Percentiles rank a stretch among this genome's conserved stretches.
Conservation (phyloP, 1,140 invertebrate genomes). For the Neodiprion lecontei region DNA sequence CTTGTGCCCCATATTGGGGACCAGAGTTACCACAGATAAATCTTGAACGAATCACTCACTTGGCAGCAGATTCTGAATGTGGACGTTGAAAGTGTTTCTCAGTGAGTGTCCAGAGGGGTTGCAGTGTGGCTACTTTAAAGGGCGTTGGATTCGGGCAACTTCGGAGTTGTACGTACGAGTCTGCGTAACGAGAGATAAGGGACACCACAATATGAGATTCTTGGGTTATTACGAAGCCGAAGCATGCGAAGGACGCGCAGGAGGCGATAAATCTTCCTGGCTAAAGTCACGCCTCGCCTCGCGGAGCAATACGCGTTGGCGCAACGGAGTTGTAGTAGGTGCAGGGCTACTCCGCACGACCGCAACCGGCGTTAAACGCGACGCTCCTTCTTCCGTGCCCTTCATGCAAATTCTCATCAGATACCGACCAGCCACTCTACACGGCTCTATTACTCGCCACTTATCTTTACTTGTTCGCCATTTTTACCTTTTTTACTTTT, state of each 20-base stretch:
- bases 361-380: not conserved
- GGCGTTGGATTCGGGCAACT: too few species aligned
- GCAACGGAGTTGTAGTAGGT: not conserved
- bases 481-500: slow-evolving; percentile 20
- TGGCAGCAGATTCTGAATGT: too few species aligned
- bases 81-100: too few species aligned
- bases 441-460: slow-evolving; percentile 41
- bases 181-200: too few species aligned
- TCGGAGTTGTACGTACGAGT: too few species aligned
- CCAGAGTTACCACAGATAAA: too few species aligned
- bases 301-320: not conserved
- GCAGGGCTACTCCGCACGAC: not conserved
- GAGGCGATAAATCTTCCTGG: not conserved
- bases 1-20: too few species aligned
- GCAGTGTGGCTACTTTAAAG: too few species aligned
- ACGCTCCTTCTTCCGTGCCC: not conserved
- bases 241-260: not conserved
- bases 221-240: not conserved
- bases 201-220: not conserved
- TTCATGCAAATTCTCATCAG: slow-evolving; percentile 42
- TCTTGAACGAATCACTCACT: too few species aligned
- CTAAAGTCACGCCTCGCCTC: not conserved
- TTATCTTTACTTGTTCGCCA: slow-evolving; percentile 28
- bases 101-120: too few species aligned
- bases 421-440: slow-evolving; percentile 29